Evolutionary conservation across 2,888 invertebrate species (phyloP).

Genomic region (Noctua fimbriata): DNA sequence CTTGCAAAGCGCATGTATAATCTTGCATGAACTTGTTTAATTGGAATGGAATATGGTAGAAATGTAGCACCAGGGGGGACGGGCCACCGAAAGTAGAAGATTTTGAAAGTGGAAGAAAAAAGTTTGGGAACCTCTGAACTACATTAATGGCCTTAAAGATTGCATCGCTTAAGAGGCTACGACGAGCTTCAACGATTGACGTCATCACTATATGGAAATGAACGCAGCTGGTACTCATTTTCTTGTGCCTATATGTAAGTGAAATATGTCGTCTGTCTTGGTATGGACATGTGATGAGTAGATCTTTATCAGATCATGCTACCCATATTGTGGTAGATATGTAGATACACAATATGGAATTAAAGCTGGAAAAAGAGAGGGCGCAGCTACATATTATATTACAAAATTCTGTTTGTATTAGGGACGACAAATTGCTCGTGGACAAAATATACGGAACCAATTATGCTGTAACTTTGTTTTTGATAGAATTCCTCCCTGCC

Average conservation of each 20-base stretch:
- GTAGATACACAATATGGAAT: not conserved
- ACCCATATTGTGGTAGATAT: no score
- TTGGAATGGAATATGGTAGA: no score
- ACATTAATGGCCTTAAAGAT: constrained; percentile 32
- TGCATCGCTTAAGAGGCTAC: constrained; percentile 21
- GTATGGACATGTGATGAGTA: not conserved
- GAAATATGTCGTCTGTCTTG: not conserved
- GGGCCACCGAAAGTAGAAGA: no score
- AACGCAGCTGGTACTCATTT: constrained; percentile 7
- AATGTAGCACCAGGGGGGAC: no score
- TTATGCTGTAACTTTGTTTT: not conserved
- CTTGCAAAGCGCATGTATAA: no score
- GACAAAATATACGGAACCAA: not conserved
- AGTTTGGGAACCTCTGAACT: constrained; percentile 6
- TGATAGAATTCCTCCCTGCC: not conserved
- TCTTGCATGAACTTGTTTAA: no score
- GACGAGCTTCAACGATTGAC: constrained; percentile 19
- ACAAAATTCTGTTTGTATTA: not conserved
- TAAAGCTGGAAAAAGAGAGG: not conserved
- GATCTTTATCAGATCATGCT: no score
- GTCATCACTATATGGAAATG: constrained; percentile 13
- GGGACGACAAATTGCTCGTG: not conserved
- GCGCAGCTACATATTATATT: not conserved
- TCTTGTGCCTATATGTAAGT: not conserved
- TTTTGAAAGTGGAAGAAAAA: no score